A percentile compares a stretch with the other conserved stretches of the same genome.
phyloP scores from a whole-genome alignment of 2,888 invertebrate genomes.

The Nephrotoma flavescens region DNA sequence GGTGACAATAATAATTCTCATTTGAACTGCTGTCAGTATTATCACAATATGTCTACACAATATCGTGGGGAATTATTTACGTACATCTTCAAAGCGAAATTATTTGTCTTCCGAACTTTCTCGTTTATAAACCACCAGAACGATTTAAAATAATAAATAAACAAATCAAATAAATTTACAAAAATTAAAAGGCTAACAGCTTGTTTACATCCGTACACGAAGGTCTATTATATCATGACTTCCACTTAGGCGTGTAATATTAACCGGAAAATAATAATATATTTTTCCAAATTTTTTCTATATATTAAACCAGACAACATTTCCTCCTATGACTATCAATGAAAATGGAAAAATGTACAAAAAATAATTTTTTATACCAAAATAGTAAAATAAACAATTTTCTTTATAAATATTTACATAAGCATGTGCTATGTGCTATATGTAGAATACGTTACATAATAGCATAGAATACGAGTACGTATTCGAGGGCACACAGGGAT shows the following conservation, averaged over 20 bases:
- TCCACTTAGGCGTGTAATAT: neutral
- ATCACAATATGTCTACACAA: too few species aligned
- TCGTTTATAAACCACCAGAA: neutral
- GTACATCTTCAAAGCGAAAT: neutral
- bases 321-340: neutral
- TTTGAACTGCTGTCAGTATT: too few species aligned
- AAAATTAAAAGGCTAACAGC: neutral
- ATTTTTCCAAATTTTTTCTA: neutral
- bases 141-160: neutral
- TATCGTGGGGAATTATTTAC: too few species aligned
- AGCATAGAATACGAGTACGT: too few species aligned
- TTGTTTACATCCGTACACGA: neutral
- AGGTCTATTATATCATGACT: neutral
- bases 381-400: neutral
- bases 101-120: neutral
- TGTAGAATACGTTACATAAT: neutral
- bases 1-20: too few species aligned
- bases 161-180: neutral
- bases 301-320: neutral
- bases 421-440: neutral
- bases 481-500: too few species aligned
- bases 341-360: neutral
- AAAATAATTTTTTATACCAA: neutral
- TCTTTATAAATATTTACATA: neutral
- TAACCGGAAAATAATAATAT: neutral